A percentile compares a stretch with the other conserved stretches of the same genome.
These are phyloP conservation scores for Pyrgilauda ruficollis DNA, from an alignment of 2,113 vertebrate genomes.

Conservation along the genomic window DNA sequence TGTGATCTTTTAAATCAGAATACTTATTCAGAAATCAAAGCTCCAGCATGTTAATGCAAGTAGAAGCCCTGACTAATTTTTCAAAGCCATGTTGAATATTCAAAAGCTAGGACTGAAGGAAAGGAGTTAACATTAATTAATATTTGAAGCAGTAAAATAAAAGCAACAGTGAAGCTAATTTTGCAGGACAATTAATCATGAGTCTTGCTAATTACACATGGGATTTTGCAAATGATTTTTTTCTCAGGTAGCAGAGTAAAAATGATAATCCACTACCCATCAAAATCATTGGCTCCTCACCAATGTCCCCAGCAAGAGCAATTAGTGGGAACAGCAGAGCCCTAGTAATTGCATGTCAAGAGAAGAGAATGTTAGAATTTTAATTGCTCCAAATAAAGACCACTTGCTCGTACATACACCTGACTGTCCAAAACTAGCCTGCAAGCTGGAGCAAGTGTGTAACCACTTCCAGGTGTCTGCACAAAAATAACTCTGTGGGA, in stretches of 20 bases:
- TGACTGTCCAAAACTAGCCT: constrained; percentile 81
- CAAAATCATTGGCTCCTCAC: constrained; percentile 95
- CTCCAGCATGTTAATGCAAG: constrained; percentile 81
- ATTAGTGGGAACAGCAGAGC: constrained; percentile 92
- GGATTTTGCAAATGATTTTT: constrained; percentile 99
- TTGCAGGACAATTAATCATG: constrained; percentile 99
- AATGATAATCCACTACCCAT: constrained; percentile 92
- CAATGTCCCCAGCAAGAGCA: constrained; percentile 95
- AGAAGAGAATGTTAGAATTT: constrained; percentile 90
- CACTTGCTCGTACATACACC: constrained; percentile 85
- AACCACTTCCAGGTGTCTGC: constrained; percentile 86
- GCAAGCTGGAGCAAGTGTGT: constrained; percentile 74
- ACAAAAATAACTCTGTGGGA: constrained; percentile 84
- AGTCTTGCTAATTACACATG: constrained; percentile 98
- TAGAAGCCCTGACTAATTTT: constrained; percentile 85
- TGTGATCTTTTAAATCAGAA: constrained; percentile 87
- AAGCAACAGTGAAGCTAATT: constrained; percentile 99
- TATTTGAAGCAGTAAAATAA: constrained; percentile 99
- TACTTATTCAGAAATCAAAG: constrained; percentile 88
- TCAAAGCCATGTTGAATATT: constrained; percentile 95
- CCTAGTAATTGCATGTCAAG: constrained; percentile 92
- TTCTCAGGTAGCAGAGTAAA: constrained; percentile 93
- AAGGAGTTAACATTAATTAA: constrained; percentile 99
- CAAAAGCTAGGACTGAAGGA: constrained; percentile 89
- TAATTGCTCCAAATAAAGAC: constrained; percentile 93